Percentiles rank a stretch among this genome's conserved stretches.
Conservation (phyloP, 2,797 vertebrate genomes). For the Trachops cirrhosus region DNA sequence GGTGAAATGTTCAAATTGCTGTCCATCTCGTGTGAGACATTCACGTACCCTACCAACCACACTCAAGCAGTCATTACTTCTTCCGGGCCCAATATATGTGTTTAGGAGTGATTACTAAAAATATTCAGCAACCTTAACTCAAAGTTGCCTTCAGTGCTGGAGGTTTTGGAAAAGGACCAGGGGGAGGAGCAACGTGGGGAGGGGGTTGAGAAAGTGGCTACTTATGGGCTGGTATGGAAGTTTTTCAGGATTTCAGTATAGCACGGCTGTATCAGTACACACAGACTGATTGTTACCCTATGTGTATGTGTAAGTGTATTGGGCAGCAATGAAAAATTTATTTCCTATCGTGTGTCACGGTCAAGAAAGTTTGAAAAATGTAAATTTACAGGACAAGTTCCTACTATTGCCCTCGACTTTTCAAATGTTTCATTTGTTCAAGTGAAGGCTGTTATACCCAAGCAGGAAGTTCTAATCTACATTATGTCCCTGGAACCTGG, state of each 20-base stretch:
- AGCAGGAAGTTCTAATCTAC: background rate
- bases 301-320: background rate
- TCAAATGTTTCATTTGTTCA: constrained; percentile 27
- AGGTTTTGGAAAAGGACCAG: constrained; percentile 13
- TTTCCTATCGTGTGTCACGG: background rate
- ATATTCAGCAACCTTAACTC: constrained; percentile 5
- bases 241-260: constrained; percentile 13
- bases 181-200: background rate
- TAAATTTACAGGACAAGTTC: background rate
- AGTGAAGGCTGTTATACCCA: background rate
- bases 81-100: background rate
- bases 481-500: background rate
- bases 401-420: background rate
- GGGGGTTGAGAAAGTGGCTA: background rate
- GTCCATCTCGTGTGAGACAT: no score
- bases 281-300: background rate
- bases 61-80: no score
- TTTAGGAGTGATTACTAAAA: constrained; percentile 21
- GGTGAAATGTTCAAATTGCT: no score
- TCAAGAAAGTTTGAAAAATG: background rate
- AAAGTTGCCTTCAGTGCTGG: background rate
- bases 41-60: no score
- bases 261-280: background rate
- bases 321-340: background rate
- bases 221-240: background rate